Percentiles rank a stretch among this genome's conserved stretches.
phyloP scores from a whole-genome alignment of 2,113 vertebrate genomes.

The Eleginops maclovinus region DNA sequence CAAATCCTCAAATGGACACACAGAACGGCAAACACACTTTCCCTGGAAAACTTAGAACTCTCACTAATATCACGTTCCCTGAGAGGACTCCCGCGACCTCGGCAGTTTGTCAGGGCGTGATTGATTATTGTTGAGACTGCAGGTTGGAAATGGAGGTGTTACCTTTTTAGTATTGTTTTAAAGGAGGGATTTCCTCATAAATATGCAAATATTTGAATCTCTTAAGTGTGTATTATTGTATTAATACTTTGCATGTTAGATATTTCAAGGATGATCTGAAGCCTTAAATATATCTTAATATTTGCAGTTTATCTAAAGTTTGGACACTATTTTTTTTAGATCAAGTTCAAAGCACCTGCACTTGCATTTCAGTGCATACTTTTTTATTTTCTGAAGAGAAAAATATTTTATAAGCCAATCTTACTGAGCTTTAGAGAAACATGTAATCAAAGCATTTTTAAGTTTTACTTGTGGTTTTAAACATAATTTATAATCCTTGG shows the following conservation, averaged over 20 bases:
- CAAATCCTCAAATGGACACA: conserved; percentile 58
- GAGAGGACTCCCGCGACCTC: conserved; percentile 38
- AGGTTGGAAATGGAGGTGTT: conserved; percentile 36
- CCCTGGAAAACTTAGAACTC: conserved; percentile 61
- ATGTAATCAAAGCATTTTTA: not conserved
- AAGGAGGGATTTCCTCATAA: not conserved
- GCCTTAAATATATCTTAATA: not conserved
- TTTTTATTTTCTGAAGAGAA: not conserved
- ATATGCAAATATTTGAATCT: not conserved
- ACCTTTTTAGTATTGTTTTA: not conserved
- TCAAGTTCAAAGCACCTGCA: not conserved
- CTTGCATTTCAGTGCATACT: rapidly evolving
- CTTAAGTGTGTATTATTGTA: not conserved
- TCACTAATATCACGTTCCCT: conserved; percentile 67
- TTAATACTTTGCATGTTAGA: not conserved
- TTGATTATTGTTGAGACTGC: conserved; percentile 57
- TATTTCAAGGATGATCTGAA: not conserved
- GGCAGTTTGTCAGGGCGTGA: conserved; percentile 57
- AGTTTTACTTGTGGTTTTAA: not conserved
- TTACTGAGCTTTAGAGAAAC: not conserved
- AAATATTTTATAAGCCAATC: not conserved
- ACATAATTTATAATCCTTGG: not conserved
- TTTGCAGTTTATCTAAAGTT: not conserved
- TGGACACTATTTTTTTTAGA: no score
- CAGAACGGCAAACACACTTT: conserved; percentile 25